Evolutionary conservation across 2,797 vertebrate genomes (phyloP).

Genomic region (Melanotaenia maccullochi): DNA sequence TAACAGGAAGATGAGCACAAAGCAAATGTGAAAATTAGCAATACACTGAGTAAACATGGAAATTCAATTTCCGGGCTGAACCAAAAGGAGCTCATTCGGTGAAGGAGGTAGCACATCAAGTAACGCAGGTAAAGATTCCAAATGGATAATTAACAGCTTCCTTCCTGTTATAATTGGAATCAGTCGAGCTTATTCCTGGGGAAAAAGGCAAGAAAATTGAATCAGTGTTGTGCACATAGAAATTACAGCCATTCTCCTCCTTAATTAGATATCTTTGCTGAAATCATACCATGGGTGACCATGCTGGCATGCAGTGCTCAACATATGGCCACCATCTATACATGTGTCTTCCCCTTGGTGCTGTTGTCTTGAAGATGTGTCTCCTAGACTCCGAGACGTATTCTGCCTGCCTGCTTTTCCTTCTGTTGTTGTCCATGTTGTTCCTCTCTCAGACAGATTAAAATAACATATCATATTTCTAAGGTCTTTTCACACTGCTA

Average conservation of each 20-base stretch:
- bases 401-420: conserved; percentile 41
- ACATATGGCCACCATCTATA: conserved; percentile 76
- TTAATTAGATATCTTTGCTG: conserved; percentile 80
- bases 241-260: conserved; percentile 73
- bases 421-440: conserved; percentile 55
- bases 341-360: conserved; percentile 53
- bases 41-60: conserved; percentile 48
- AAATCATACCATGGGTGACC: conserved; percentile 70
- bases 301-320: conserved; percentile 59
- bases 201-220: conserved; percentile 81
- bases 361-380: conserved; percentile 56
- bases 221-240: conserved; percentile 75
- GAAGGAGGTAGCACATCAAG: conserved; percentile 53
- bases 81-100: conserved; percentile 51
- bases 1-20: conserved; percentile 54
- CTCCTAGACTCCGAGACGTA: conserved; percentile 18
- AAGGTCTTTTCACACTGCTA: conserved; percentile 61
- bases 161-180: conserved; percentile 80
- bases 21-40: conserved; percentile 68
- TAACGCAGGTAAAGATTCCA: conserved; percentile 72
- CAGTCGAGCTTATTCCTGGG: conserved; percentile 63
- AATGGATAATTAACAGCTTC: conserved; percentile 81
- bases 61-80: conserved; percentile 52
- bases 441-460: conserved; percentile 57
- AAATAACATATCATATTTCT: conserved; percentile 59